A percentile compares a stretch with the other conserved stretches of the same genome.
Conservation (phyloP, 2,797 vertebrate genomes). For the Acanthopagrus latus region DNA sequence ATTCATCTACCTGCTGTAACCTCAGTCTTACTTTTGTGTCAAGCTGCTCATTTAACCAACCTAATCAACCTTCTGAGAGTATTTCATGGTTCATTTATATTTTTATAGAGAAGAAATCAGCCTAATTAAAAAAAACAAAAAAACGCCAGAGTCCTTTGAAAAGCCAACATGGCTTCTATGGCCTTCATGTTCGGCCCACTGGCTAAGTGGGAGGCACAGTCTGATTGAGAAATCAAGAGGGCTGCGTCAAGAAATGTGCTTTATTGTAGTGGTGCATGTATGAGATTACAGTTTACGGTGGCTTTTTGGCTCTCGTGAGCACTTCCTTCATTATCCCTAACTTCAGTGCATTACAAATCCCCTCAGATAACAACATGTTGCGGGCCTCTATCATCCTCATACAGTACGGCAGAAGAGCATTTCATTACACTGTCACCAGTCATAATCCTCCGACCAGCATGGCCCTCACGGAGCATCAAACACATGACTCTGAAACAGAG, state of each 20-base stretch:
- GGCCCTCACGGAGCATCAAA: conserved; percentile 71
- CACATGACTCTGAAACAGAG: conserved; percentile 52
- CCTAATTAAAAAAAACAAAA: conserved; percentile 12
- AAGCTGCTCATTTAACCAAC: conserved; percentile 29
- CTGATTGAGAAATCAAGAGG: conserved; percentile 62
- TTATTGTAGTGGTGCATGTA: conserved; percentile 35
- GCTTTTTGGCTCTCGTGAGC: conserved; percentile 66
- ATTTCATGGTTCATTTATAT: conserved; percentile 27
- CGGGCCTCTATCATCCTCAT: conserved; percentile 59
- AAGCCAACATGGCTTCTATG: not conserved
- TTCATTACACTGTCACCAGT: conserved; percentile 71
- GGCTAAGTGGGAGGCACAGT: conserved; percentile 16
- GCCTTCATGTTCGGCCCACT: conserved; percentile 27
- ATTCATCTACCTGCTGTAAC: conserved; percentile 21
- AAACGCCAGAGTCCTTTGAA: conserved; percentile 1
- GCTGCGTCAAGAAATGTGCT: conserved; percentile 20
- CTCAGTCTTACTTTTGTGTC: conserved; percentile 20
- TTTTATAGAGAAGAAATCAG: conserved; percentile 16
- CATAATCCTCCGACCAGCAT: conserved; percentile 70
- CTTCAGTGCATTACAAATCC: conserved; percentile 74
- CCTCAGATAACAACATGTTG: conserved; percentile 69
- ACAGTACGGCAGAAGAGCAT: conserved; percentile 54
- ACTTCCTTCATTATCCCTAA: conserved; percentile 66
- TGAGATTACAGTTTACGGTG: conserved; percentile 59
- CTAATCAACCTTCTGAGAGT: conserved; percentile 3